Conservation (phyloP, 1,140 invertebrate species). For the Sycophila sp. region DNA sequence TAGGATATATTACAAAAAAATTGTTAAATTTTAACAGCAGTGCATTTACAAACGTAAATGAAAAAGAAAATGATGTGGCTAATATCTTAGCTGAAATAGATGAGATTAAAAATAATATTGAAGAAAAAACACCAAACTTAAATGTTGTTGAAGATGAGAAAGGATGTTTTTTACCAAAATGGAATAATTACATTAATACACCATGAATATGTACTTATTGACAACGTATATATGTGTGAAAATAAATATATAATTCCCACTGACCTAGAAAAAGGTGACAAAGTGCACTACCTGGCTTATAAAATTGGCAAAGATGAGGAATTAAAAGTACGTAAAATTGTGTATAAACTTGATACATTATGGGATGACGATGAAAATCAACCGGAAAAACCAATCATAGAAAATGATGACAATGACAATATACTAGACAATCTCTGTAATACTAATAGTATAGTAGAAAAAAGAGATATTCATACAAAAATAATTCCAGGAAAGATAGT, state of each 20-base stretch:
- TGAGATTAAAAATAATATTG: not conserved
- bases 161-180: constrained; percentile 50
- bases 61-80: not conserved
- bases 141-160: constrained; percentile 26
- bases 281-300: constrained; percentile 52
- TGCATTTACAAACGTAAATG: not conserved
- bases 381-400: not conserved
- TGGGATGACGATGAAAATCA: constrained; percentile 33
- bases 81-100: constrained; percentile 12
- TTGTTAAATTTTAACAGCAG: not conserved
- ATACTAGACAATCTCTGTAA: not conserved
- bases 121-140: not conserved
- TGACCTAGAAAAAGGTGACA: constrained; percentile 48
- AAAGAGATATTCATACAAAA: constrained; percentile 58
- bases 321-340: constrained; percentile 53
- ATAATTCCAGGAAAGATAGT: constrained; percentile 68
- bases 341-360: constrained; percentile 39
- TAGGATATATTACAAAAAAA: not conserved
- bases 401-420: not conserved
- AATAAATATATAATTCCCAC: constrained; percentile 19
- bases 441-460: constrained; percentile 1
- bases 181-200: constrained; percentile 50
- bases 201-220: constrained; percentile 48
- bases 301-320: constrained; percentile 42
- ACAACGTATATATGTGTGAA: constrained; percentile 53